These are phyloP conservation scores for Diaphora mendica DNA, from an alignment of 2,888 invertebrate genomes.

Conservation along the genomic window DNA sequence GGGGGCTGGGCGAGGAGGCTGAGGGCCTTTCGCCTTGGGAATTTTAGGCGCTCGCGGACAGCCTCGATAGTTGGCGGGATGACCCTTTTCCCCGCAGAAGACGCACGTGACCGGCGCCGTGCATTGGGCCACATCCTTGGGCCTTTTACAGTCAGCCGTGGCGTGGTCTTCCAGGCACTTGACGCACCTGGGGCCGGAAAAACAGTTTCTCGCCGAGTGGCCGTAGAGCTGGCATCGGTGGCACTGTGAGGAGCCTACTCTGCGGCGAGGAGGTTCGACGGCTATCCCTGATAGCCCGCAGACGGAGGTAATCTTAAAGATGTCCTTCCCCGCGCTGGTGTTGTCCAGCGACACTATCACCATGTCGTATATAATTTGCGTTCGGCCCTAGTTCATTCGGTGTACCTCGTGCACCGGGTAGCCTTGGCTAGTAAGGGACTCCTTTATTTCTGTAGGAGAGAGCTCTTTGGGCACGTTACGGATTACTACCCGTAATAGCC, in stretches of 20 bases:
- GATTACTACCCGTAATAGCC: background rate
- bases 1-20: background rate
- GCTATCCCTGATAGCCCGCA: background rate
- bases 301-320: background rate
- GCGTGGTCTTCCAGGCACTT: constrained; percentile 7
- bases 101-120: background rate
- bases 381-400: background rate
- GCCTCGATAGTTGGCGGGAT: no score
- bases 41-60: background rate
- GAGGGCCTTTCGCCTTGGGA: background rate
- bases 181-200: constrained; percentile 8
- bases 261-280: background rate
- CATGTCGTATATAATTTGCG: background rate
- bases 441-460: background rate
- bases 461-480: background rate
- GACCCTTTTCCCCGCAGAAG: background rate
- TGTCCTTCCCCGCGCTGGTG: background rate
- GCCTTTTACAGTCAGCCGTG: background rate
- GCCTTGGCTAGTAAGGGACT: background rate
- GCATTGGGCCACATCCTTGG: background rate
- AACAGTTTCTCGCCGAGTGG: constrained; percentile 4
- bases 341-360: background rate
- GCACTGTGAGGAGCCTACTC: background rate
- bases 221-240: background rate
- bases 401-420: background rate